A percentile compares a stretch with the other conserved stretches of the same genome.
Evolutionary conservation across 2,888 invertebrate species (phyloP).

Genomic region (Eudemis profundana): DNA sequence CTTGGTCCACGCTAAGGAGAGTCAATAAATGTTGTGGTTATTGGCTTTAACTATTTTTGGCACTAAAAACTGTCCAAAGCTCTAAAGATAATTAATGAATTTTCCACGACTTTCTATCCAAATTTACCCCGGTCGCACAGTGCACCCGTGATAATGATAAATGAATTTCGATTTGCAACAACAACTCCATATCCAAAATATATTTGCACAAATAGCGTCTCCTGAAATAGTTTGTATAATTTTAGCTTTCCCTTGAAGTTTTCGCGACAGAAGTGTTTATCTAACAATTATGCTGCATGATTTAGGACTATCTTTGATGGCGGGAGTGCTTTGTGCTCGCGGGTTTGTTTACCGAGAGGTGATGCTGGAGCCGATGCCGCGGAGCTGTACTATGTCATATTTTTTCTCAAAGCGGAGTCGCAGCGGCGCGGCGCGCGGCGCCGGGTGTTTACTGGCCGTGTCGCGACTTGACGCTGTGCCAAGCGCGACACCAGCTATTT

Average conservation of each 20-base stretch:
- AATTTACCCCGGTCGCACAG: background rate
- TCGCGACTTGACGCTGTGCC: conserved; percentile 72
- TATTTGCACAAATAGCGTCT: conserved; percentile 39
- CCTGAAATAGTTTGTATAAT: conserved; percentile 46
- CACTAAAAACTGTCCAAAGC: background rate
- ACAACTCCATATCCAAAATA: conserved; percentile 38
- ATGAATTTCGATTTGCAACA: conserved; percentile 19
- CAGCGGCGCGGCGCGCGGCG: conserved; percentile 28
- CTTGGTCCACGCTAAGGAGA: conserved; percentile 23
- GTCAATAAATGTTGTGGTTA: conserved; percentile 7
- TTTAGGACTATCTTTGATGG: conserved; percentile 67
- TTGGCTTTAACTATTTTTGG: background rate
- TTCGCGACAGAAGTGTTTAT: conserved; percentile 54
- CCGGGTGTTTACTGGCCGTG: conserved; percentile 62
- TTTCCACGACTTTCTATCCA: conserved; percentile 11
- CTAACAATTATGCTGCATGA: conserved; percentile 61
- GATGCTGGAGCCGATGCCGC: conserved; percentile 27
- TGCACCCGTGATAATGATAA: conserved; percentile 26
- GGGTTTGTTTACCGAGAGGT: conserved; percentile 67
- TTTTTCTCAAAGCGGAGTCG: conserved; percentile 64
- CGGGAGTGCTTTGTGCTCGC: conserved; percentile 55
- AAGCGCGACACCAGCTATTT: conserved; percentile 76
- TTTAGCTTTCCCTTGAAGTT: conserved; percentile 50
- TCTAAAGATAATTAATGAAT: conserved; percentile 8
- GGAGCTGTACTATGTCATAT: conserved; percentile 58